A percentile compares a stretch with the other conserved stretches of the same genome.
Conservation (phyloP, 2,113 vertebrate species). For the Gavia stellata region DNA sequence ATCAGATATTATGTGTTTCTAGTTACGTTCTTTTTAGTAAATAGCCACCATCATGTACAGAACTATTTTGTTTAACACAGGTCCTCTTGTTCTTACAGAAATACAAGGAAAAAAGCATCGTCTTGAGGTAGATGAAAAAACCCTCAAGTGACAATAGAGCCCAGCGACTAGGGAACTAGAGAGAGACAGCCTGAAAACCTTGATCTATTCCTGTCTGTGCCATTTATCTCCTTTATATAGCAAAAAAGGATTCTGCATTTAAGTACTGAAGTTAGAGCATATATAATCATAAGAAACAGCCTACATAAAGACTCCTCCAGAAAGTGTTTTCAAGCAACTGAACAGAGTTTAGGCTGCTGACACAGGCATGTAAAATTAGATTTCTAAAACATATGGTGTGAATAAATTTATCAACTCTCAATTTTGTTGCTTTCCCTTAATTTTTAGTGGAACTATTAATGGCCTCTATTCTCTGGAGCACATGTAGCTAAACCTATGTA, state of each 20-base stretch:
- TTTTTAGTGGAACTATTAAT: slow-evolving; percentile 22
- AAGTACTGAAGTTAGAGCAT: slow-evolving; percentile 28
- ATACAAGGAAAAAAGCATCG: not conserved
- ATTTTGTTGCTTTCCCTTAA: slow-evolving; percentile 1
- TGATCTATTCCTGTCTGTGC: slow-evolving; percentile 38
- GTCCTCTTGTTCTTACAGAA: not conserved
- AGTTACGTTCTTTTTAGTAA: not conserved
- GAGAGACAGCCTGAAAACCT: slow-evolving; percentile 18
- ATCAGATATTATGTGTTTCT: not conserved
- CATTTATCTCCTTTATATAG: slow-evolving; percentile 32
- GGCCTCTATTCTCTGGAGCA: not conserved
- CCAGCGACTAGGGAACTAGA: not conserved
- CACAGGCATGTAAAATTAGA: slow-evolving; percentile 56
- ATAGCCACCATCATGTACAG: not conserved
- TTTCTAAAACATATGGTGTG: slow-evolving; percentile 57
- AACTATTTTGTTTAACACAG: not conserved
- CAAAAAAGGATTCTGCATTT: not conserved
- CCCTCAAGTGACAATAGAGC: not conserved
- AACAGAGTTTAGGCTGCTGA: slow-evolving; percentile 53
- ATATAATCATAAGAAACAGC: slow-evolving; percentile 48
- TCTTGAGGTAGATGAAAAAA: not conserved
- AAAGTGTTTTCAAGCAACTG: slow-evolving; percentile 57
- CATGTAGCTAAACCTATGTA: not conserved
- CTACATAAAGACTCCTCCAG: slow-evolving; percentile 55
- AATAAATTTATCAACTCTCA: slow-evolving; percentile 50